Conservation (phyloP, 2,888 invertebrate genomes). For the Tupiocoris notatus region DNA sequence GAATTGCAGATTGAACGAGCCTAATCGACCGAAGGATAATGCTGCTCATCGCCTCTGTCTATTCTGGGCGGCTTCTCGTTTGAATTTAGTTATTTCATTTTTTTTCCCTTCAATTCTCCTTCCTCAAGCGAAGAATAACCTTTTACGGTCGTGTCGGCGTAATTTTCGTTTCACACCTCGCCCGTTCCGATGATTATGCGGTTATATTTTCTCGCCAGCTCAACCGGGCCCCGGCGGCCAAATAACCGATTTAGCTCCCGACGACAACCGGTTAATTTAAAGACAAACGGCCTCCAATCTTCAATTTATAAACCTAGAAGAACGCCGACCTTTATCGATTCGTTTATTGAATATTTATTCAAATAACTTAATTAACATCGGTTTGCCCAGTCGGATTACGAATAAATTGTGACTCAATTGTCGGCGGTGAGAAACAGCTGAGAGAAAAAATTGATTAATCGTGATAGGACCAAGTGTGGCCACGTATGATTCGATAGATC, state of each 20-base stretch:
- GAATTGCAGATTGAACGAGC: constrained; percentile 7
- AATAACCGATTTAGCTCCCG: not conserved
- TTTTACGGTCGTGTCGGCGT: not conserved
- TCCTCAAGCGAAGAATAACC: not conserved
- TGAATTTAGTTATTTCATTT: not conserved
- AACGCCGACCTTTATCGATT: not conserved
- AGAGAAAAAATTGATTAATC: no score
- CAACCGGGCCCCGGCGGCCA: not conserved
- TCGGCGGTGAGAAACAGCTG: no score
- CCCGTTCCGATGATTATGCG: constrained; percentile 28
- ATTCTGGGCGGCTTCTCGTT: not conserved
- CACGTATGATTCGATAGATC: no score
- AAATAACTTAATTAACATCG: constrained; percentile 18
- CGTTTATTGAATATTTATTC: not conserved
- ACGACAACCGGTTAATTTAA: constrained; percentile 1
- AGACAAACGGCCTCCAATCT: not conserved
- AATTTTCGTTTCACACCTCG: constrained; percentile 29
- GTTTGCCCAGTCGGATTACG: no score
- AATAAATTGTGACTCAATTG: no score
- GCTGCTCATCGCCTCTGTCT: not conserved
- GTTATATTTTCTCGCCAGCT: constrained; percentile 27
- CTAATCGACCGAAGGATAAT: not conserved
- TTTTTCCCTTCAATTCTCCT: not conserved
- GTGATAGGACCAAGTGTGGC: no score
- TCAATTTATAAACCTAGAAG: not conserved